Conservation (phyloP, 2,888 invertebrate species). For the Stenodema calcarata region DNA sequence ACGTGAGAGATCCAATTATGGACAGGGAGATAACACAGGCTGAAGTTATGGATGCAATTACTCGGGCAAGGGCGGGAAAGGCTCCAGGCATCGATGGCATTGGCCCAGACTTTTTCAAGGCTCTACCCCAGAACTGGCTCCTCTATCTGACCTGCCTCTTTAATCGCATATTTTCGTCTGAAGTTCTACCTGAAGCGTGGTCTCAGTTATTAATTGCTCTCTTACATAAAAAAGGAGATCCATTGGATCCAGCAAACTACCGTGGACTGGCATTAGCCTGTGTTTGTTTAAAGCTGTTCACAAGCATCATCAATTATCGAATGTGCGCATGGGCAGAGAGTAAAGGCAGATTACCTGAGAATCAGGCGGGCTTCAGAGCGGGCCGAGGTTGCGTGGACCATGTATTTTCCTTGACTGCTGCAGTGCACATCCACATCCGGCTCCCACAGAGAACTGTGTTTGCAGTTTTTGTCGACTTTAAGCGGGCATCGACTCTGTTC, state of each 20-base stretch:
- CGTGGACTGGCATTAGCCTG: constrained; percentile 1
- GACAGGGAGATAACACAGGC: constrained; percentile 8
- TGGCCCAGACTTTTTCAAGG: constrained; percentile 19
- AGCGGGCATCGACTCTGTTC: too few relatives aligned
- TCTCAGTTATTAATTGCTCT: neutral
- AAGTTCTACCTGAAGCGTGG: neutral
- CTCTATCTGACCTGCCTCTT: neutral
- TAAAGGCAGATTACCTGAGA: neutral
- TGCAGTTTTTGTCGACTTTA: too few relatives aligned
- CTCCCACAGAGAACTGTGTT: neutral
- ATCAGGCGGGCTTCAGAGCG: constrained; percentile 36
- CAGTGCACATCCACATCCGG: neutral
- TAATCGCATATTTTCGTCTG: neutral
- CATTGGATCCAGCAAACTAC: constrained; percentile 1
- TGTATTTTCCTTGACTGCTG: neutral
- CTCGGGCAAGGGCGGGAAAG: neutral
- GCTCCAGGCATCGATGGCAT: constrained; percentile 18
- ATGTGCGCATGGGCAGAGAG: neutral
- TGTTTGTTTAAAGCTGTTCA: neutral
- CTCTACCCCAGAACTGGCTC: constrained; percentile 38
- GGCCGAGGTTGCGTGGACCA: too few relatives aligned
- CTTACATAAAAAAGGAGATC: constrained; percentile 26
- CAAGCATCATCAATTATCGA: neutral
- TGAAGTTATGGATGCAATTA: constrained; percentile 3
- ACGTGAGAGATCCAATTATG: neutral